Conservation (phyloP, 2,113 vertebrate species). For the Nibea albiflora region DNA sequence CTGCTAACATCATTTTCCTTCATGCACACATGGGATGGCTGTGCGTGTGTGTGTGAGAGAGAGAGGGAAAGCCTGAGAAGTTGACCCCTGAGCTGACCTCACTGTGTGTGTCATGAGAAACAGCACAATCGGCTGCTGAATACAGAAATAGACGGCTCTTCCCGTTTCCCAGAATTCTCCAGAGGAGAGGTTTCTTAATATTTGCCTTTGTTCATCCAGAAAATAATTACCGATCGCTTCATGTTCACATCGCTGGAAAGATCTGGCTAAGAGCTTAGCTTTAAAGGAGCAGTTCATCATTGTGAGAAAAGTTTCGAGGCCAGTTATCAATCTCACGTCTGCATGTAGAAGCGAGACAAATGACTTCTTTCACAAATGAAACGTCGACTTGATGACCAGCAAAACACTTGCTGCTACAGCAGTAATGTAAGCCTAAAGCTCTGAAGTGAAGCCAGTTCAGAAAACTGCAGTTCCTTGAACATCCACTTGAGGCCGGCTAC, state of each 20-base stretch:
- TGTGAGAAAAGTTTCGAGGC: neutral
- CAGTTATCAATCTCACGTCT: too few species aligned
- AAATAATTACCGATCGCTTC: neutral
- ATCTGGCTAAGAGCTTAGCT: neutral
- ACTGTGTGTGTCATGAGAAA: conserved; percentile 65
- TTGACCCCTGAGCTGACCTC: conserved; percentile 35
- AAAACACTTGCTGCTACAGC: conserved; percentile 3
- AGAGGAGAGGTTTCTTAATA: neutral
- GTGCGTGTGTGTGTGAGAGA: neutral
- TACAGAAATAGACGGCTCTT: conserved; percentile 17
- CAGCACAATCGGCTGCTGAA: neutral
- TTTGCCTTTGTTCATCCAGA: too few species aligned
- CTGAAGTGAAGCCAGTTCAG: too few species aligned
- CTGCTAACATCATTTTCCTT: neutral
- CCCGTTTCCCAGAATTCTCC: conserved; percentile 59
- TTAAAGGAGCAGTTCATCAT: neutral
- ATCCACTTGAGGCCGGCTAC: too few species aligned
- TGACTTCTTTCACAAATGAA: neutral
- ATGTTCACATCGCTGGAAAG: neutral
- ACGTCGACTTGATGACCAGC: neutral
- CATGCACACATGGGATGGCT: neutral
- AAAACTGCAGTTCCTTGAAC: too few species aligned
- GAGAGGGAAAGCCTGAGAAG: conserved; percentile 40
- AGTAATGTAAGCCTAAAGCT: neutral
- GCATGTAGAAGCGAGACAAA: neutral